Evolutionary conservation across 2,113 vertebrate species (phyloP), one percentile per base, ranked within the genome.

Genomic region (Asarcornis scutulata): DNA sequence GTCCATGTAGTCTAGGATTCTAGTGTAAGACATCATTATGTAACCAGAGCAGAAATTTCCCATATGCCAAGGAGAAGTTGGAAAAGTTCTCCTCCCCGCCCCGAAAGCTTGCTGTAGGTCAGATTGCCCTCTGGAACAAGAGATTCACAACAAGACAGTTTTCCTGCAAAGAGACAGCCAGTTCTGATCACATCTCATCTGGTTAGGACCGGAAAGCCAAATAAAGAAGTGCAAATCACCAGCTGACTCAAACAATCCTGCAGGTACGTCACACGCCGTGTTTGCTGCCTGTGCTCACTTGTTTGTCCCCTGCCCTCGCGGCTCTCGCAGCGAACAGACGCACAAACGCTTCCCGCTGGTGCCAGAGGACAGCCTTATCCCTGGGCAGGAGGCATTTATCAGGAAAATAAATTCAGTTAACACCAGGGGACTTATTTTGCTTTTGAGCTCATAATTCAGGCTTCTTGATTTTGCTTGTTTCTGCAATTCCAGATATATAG

Each of bases 21-120:
- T 68, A 83, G 44, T 29, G 18, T 2, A 6, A 23, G 29, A 55
- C 17, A 46, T 15, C 81, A 16, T 9, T 10, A 4, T 0, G 2
- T 25, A 72, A n/a, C 12, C 48, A 58, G 48, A 72, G 38, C 29
- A 76, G 77, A 21, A 77, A 12, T 42, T 7, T 32, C 44, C 5
- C 3, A 1, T 3, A 5, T 1, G 8, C 21, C 18, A 62, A 36
- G 59, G 7, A 16, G 16, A 67, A 2, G 3, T 21, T 7, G 52
- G 73, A 3, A 9, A 31, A 50, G 40, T 36, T 25, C 23, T 52
- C 50, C 50, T 25, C 23, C 50, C 21, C 36, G 11, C 8, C 42
- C 60, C 53, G 31, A 50, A 80, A 48, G 48, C 10, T 86, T 21
- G 55, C 42, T 16, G 36, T 62, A 52, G 66, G 34, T 50, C 36